These are phyloP conservation scores for Chirona hameri DNA, from an alignment of 2,888 invertebrate genomes.

Conservation along the genomic window DNA sequence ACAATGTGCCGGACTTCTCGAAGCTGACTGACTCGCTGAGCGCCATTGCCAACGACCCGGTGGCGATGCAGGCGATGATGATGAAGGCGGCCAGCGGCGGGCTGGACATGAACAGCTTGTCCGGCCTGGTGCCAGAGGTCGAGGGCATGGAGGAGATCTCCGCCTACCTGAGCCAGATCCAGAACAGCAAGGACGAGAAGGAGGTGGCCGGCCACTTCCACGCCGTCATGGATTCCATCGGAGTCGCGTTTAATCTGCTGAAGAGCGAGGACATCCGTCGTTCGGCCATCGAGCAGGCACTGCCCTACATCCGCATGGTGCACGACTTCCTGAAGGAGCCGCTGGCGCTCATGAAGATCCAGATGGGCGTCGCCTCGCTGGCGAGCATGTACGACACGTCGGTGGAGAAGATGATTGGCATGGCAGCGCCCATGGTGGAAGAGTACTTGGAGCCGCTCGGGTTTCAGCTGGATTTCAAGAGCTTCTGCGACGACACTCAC, in stretches of 20 bases:
- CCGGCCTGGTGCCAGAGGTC: not conserved
- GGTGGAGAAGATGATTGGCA: not conserved
- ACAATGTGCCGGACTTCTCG: not conserved
- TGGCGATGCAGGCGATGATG: not conserved
- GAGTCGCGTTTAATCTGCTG: not conserved
- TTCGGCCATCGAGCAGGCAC: not conserved
- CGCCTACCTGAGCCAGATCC: not conserved
- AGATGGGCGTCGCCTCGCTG: conserved; percentile 25
- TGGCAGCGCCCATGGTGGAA: not conserved
- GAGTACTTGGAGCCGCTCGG: not conserved
- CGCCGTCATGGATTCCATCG: conserved; percentile 2
- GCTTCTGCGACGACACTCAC: not conserved
- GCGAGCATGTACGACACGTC: not conserved
- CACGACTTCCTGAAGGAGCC: conserved; percentile 29
- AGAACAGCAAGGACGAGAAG: conserved; percentile 7
- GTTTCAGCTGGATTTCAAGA: not conserved
- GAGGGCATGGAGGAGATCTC: conserved; percentile 3
- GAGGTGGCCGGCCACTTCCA: conserved; percentile 25
- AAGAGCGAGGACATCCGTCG: not conserved
- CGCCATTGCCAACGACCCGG: not conserved
- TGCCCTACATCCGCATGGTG: conserved; percentile 8
- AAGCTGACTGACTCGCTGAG: not conserved
- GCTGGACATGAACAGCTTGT: not conserved
- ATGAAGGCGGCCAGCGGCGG: not conserved
- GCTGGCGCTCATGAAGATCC: conserved; percentile 23